Evolutionary conservation across 2,797 vertebrate species (phyloP), one percentile per base, ranked within the genome.

Genomic region (Siniperca scherzeri): DNA sequence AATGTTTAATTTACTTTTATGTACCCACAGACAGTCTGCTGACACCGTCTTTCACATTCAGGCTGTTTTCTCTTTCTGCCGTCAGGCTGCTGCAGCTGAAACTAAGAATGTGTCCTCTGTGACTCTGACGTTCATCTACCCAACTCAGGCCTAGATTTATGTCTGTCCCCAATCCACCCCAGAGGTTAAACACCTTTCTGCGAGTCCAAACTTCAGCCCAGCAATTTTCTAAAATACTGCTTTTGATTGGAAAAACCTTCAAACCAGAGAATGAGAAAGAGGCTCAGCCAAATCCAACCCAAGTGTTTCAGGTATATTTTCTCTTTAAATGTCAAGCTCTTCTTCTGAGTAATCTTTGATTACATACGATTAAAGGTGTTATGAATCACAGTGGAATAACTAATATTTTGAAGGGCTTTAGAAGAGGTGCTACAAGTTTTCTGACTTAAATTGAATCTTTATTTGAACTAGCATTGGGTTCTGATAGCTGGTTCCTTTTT

Each of bases 41-140:
- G 50, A 70, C 33, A 16, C 46, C n/a, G 14, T 40, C 53, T 2
- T 42, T 56, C 68, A 12, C 52, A 6, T 7, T 38, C n/a, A 42
- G 36, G n/a, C 52, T 19, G 38, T 55, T 42, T 74, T 10, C 12
- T 57, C 25, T 36, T 2, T 19, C 64, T 25, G 62, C 62, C 52
- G 22, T 67, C 64, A 2, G 40, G 50, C 50, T 52, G 46, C 46
- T 36, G 59, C 56, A 13, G 57, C 71, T 56, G 22, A 3, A 44
- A 1, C 48, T 30, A 27, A 74, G 36, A 74, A 65, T 55, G 72
- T 30, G 48, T 57, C 61, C 60, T 75, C 56, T 36, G 70, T 61
- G 70, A 17, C 56, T 40, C 71, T 10, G 10, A 17, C 5, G 33
- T 27, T 3, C 36, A 1, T 27, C 38, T 8, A 2, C 10, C 30